Base-by-base conservation (phyloP, 2,888 invertebrate genomes). In the Ormyrus pomaceus region DNA sequence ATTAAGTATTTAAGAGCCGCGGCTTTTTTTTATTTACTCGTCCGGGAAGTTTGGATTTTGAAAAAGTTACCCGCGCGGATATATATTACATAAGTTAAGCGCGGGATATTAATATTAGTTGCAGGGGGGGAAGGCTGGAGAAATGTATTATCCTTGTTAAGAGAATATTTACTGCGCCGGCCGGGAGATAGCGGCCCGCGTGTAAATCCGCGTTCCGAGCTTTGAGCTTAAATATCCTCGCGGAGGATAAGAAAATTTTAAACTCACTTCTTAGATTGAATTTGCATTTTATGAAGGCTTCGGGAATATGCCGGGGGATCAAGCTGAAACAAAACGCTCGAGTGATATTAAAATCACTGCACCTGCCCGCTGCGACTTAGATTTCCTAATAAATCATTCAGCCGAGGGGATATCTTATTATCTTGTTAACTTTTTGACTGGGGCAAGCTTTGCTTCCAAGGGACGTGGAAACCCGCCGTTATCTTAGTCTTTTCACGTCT, bases 151-250 rank as follows among this genome's bases (percentile, higher is more conserved):
- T 34, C 34, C 61, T 61, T 61, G 61, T 34, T 61, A 61, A 34
- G 61, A 61, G 61, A 61, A 61, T 61, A 34, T 61, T 61, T 61
- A 61, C 45, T 61, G 61, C 61, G 34, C 34, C 4, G 34, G 34
- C 34, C 34, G 34, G 34, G 34, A 34, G 34, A 34, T 61, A 8
- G 34, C 45, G 61, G 61, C 3, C 19, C 34, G 1, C 34, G 1
- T 19, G 45, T 6, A 34, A 61, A 34, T 61, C 61, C 10, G 10
- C 34, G 34, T 34, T 34, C 34, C n/a, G 13, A 58, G 58, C 58
- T 58, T 58, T 10, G n/a, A 58, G n/a, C n/a, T 10, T n/a, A 58
- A 58, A 58, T 58, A 58, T 10, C 5, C n/a, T 58, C 6, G n/a
- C 6, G 13, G n/a, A n/a, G n/a, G n/a, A 13, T 13, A 58, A 58